A percentile compares a stretch with the other conserved stretches of the same genome.
Evolutionary conservation across 2,797 vertebrate genomes (phyloP).

Genomic region (Acanthis flammea): DNA sequence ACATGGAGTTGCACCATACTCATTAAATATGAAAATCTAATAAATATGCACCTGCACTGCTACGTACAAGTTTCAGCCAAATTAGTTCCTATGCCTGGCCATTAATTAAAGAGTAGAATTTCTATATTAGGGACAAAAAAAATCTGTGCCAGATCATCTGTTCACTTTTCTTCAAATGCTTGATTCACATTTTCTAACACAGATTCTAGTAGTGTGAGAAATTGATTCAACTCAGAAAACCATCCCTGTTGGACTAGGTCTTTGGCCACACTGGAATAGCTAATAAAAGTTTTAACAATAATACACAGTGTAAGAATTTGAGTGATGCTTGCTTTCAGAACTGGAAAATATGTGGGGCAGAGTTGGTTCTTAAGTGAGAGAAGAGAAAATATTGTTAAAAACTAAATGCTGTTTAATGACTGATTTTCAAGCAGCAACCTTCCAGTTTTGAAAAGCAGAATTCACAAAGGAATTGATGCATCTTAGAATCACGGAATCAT

Average conservation of each 20-base stretch:
- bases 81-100: background rate
- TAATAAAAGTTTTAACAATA: background rate
- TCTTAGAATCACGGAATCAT: background rate
- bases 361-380: background rate
- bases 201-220: background rate
- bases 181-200: background rate
- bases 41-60: background rate
- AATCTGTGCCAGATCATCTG: constrained; percentile 6
- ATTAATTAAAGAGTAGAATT: constrained; percentile 8
- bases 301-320: background rate
- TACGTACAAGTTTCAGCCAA: background rate
- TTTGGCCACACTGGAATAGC: background rate
- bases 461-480: background rate
- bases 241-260: background rate
- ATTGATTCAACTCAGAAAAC: background rate
- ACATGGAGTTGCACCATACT: background rate
- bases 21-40: background rate
- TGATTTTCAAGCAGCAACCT: background rate
- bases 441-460: background rate
- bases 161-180: background rate
- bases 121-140: background rate
- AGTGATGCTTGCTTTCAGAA: background rate
- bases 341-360: background rate
- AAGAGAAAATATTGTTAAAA: background rate
- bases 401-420: background rate